Evolutionary conservation across 1,140 invertebrate species (phyloP), one percentile per base, ranked within the genome.

Genomic region (Drosophila pseudoananassae): DNA sequence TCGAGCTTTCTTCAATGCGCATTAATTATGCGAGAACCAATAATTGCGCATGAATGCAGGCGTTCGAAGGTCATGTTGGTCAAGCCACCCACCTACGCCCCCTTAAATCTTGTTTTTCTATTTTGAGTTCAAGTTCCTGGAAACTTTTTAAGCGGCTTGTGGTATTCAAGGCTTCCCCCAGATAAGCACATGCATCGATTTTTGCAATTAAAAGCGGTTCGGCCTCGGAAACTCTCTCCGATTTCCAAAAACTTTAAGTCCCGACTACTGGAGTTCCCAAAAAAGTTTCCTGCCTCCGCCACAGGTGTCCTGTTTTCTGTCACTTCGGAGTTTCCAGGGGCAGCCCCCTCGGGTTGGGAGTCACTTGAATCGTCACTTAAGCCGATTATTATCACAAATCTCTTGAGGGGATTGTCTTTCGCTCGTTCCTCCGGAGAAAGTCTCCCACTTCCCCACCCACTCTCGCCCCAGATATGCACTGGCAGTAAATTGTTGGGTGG

Each of bases 361-460:
- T 57, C 54, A 52, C 65, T 58, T 64, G 57, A 78, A 76, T 59
- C 66, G 72, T 64, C 80, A 76, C 72, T 88, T 85, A 85, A 85
- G 83, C 82, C 82, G 82, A 85, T 85, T 85, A 85, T 69, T 58
- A 68, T 23, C 58, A 65, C 45, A 87, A 85, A 75, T 87, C 77
- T 70, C 56, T 50, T 25, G 25, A 51, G 51, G 8, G 49, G 23
- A 20, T 27, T 57, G 52, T 71, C 12, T 29, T 29, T 14, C n/a
- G 4, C 46, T 7, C 46, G 14, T 43, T 17, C 23, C 31, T 15
- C 8, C n/a, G 9, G 7, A 15, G 40, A 7, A 43, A 25, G 27
- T 14, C 27, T 29, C 15, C 55, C 36, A 10, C 29, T 40, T 51
- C 25, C 12, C 17, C 20, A n/a, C 36, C 31, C 29, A 10, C 43